A percentile compares a stretch with the other conserved stretches of the same genome.
These are phyloP conservation scores for Leptopilina clavipes DNA, from an alignment of 1,140 invertebrate genomes.

Conservation along the genomic window DNA sequence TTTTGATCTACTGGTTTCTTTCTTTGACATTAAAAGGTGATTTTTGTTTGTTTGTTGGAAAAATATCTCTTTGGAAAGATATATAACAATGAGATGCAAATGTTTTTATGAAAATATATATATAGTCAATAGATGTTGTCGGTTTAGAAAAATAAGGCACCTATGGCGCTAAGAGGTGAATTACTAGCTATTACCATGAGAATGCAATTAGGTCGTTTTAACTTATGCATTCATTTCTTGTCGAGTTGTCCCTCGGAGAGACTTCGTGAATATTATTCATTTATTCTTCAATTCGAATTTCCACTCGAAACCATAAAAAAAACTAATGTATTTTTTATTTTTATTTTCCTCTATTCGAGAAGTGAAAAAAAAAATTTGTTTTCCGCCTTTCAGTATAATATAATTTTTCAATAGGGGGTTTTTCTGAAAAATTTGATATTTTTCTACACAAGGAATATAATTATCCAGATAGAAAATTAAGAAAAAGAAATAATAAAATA, in stretches of 20 bases:
- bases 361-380: too few species aligned
- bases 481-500: too few species aligned
- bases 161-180: conserved; percentile 10
- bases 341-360: not conserved
- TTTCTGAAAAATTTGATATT: too few species aligned
- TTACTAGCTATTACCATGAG: conserved; percentile 50
- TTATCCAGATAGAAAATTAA: too few species aligned
- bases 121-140: conserved; percentile 5
- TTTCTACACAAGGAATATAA: too few species aligned
- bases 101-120: conserved; percentile 2
- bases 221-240: conserved; percentile 49
- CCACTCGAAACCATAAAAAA: too few species aligned
- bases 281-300: conserved; percentile 17
- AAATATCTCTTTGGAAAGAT: not conserved
- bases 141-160: not conserved
- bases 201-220: conserved; percentile 57
- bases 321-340: not conserved
- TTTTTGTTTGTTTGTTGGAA: conserved; percentile 14
- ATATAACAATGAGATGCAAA: not conserved
- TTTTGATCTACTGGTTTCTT: too few species aligned
- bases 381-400: too few species aligned
- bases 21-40: not conserved
- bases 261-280: not conserved
- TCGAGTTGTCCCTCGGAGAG: not conserved
- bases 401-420: too few species aligned